Conservation (phyloP, 35 echinoderm and acorn worm species). For the Patiria miniata region DNA sequence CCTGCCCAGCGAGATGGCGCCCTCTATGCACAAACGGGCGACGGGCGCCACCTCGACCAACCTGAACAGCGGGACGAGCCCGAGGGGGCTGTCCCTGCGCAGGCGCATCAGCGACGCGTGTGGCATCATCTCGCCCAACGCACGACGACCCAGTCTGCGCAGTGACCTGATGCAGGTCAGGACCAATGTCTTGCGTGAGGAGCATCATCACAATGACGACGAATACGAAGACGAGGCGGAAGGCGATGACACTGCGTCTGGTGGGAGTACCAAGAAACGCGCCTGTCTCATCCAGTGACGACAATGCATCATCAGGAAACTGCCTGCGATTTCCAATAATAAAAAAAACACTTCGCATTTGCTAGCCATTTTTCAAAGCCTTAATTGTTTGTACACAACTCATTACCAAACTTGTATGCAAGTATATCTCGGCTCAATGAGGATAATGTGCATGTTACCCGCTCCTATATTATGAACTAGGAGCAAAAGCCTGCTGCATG, state of each 20-base stretch:
- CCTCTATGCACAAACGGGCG: slow-evolving; percentile 73
- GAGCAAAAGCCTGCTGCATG: no score
- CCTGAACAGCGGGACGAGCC: slow-evolving; percentile 37
- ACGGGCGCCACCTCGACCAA: slow-evolving; percentile 49
- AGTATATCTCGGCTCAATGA: no score
- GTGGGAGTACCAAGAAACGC: slow-evolving; percentile 67
- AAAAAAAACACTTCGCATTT: no score
- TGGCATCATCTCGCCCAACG: slow-evolving; percentile 88
- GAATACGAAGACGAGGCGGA: slow-evolving; percentile 74
- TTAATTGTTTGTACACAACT: no score
- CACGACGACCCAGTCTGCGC: slow-evolving; percentile 85
- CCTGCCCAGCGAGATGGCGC: slow-evolving; percentile 90
- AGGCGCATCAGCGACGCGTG: slow-evolving; percentile 90
- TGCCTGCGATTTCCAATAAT: no score
- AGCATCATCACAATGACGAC: slow-evolving; percentile 55
- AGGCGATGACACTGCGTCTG: slow-evolving; percentile 45
- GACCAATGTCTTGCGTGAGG: slow-evolving; percentile 62
- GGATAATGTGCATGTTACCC: no score
- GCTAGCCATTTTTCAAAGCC: no score
- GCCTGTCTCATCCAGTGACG: slow-evolving; percentile 85
- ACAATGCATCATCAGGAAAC: background rate
- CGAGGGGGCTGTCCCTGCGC: slow-evolving; percentile 63
- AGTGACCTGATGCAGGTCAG: slow-evolving; percentile 89
- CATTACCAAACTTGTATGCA: no score
- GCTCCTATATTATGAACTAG: no score